A percentile compares a stretch with the other conserved stretches of the same genome.
phyloP scores from a whole-genome alignment of 2,113 vertebrate species.

The Carassius auratus region DNA sequence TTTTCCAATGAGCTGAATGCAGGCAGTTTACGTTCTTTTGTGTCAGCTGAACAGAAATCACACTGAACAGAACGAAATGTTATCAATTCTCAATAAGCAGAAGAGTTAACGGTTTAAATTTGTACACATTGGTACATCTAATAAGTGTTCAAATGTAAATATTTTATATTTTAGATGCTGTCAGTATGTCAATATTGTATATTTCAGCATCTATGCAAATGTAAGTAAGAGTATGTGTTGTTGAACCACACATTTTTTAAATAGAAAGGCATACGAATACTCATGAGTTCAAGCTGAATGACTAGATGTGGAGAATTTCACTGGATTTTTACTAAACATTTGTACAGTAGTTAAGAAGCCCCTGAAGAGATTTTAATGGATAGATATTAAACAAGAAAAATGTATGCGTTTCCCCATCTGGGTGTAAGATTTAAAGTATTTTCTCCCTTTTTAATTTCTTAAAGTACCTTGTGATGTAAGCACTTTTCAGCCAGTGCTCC shows the following conservation, averaged over 20 bases:
- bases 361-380: conserved; percentile 62
- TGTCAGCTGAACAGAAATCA: not conserved
- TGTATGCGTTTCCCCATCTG: conserved; percentile 49
- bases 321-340: conserved; percentile 24
- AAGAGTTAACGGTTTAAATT: not conserved
- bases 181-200: no score
- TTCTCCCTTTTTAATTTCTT: conserved; percentile 65
- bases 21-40: no score
- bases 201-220: no score
- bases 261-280: no score
- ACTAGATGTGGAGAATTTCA: not conserved
- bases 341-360: conserved; percentile 47
- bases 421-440: conserved; percentile 60
- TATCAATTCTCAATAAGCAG: not conserved
- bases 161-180: not conserved
- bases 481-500: conserved; percentile 36
- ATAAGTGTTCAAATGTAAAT: no score
- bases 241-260: no score
- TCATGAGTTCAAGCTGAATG: not conserved
- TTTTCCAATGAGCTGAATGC: no score
- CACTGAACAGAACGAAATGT: not conserved
- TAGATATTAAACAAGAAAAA: conserved; percentile 62
- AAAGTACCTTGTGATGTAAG: conserved; percentile 66
- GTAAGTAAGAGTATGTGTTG: no score
- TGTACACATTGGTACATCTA: no score